Base-by-base conservation (phyloP, 2,113 vertebrate species). In the Fukomys damarensis region DNA sequence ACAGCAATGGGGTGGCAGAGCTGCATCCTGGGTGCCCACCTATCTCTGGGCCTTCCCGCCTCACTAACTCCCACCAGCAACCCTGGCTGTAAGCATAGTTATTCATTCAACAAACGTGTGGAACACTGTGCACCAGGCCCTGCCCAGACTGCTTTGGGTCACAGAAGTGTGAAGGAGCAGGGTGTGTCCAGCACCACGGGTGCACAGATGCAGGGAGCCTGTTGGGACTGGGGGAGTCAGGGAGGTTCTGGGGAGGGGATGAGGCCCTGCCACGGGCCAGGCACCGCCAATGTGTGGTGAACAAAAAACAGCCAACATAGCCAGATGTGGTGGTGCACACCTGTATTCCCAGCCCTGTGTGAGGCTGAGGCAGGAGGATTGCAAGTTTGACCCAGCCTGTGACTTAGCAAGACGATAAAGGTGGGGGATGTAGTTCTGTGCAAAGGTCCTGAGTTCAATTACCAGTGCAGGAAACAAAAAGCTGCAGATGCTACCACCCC, bases 401-500 rank as follows among this genome's bases (percentile, higher is more conserved):
- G 41, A 74, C 38, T 14, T 41, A 46, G 41, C 72, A 74, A 46
- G 72, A 46, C 13, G 46, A 43, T 26, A 41, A 24, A 11, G 7
- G 41, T 41, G 38, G 4, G 24, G 5, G 11, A 13, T 26, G 2
- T 28, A 7, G 11, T 28, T 30, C 72, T 43, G 72, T 14, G 41
- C 41, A 74, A 74, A 46, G 41, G 41, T 8, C 63, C 66, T 35
- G 65, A 68, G 35, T 68, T 68, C 66, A 9, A 7, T n/a, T 17
- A 28, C 66, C 66, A 74, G 24, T 28, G 7, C 26, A 0, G 12
- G 41, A 74, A 46, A 22, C 19, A 46, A 59, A 79, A 58, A 16
- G 30, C 43, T 26, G 5, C 26, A 46, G 35, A 17, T n/a, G 14
- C 38, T 7, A 0, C 19, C 17, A 0, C 58, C 13, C 38, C 0